Evolutionary conservation across 2,797 vertebrate species (phyloP).

Genomic region (Semaprochilodus insignis): DNA sequence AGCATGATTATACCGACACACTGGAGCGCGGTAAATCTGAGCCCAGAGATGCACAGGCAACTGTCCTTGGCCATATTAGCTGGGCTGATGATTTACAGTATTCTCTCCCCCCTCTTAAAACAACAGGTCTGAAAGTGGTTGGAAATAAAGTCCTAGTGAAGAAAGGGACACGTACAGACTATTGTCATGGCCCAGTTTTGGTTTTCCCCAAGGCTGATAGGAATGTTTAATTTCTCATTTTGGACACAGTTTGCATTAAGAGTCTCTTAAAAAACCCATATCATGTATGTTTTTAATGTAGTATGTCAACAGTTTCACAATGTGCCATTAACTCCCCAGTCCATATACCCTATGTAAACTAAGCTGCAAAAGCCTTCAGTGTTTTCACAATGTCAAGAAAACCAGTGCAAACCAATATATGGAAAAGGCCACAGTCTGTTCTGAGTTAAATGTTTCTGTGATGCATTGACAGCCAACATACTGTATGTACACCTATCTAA

Average conservation of each 20-base stretch:
- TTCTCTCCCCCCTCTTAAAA: conserved; percentile 28
- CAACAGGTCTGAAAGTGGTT: conserved; percentile 51
- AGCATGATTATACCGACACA: conserved; percentile 65
- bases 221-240: background rate
- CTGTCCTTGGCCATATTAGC: conserved; percentile 58
- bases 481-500: no score
- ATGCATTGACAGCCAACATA: no score
- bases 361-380: no score
- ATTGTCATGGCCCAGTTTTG: no score
- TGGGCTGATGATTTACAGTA: conserved; percentile 59
- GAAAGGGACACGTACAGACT: no score
- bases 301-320: background rate
- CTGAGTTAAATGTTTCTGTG: no score
- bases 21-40: conserved; percentile 62
- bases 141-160: background rate
- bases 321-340: no score
- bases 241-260: background rate
- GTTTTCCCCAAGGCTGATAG: background rate
- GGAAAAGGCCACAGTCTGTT: no score
- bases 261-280: background rate
- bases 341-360: no score
- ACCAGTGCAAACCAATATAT: no score
- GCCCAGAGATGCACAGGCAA: conserved; percentile 51
- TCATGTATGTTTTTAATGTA: background rate
- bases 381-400: no score